Conservation (phyloP, 2,888 invertebrate species). For the Pherbina coryleti region DNA sequence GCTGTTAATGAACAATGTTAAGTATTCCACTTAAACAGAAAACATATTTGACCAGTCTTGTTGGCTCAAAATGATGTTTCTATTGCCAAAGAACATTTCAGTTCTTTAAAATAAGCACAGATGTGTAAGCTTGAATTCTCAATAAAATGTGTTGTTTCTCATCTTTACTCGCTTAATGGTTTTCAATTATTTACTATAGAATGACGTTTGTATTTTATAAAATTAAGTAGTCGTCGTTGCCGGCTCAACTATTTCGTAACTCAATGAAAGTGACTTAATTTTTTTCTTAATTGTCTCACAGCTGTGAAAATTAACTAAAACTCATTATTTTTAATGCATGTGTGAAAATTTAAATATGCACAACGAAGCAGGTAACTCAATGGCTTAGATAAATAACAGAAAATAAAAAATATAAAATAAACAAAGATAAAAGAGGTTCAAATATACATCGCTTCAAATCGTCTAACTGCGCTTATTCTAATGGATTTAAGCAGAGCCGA, state of each 20-base stretch:
- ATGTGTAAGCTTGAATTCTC: not conserved
- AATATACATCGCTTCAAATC: not conserved
- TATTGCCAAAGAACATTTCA: too few species aligned
- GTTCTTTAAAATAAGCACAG: not conserved
- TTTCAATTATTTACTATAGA: not conserved
- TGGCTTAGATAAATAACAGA: not conserved
- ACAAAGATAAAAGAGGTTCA: not conserved
- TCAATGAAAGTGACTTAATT: slow-evolving; percentile 22
- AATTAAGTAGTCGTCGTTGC: slow-evolving; percentile 3
- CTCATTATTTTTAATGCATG: slow-evolving; percentile 27
- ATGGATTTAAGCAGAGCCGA: not conserved
- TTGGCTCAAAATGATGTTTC: too few species aligned
- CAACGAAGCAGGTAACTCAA: not conserved
- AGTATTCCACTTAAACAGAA: too few species aligned
- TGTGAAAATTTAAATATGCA: slow-evolving; percentile 13
- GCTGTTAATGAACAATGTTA: too few species aligned
- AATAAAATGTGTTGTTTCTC: not conserved
- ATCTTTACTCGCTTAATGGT: not conserved
- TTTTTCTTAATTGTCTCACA: not conserved
- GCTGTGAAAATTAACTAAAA: slow-evolving; percentile 6
- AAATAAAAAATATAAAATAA: not conserved
- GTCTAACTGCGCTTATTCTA: slow-evolving; percentile 16
- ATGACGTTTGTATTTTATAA: not conserved
- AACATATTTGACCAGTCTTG: too few species aligned
- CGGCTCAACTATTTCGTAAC: slow-evolving; percentile 6